Evolutionary conservation across 2,113 vertebrate genomes (phyloP), one percentile per base, ranked within the genome.

Genomic region (Sprattus sprattus): DNA sequence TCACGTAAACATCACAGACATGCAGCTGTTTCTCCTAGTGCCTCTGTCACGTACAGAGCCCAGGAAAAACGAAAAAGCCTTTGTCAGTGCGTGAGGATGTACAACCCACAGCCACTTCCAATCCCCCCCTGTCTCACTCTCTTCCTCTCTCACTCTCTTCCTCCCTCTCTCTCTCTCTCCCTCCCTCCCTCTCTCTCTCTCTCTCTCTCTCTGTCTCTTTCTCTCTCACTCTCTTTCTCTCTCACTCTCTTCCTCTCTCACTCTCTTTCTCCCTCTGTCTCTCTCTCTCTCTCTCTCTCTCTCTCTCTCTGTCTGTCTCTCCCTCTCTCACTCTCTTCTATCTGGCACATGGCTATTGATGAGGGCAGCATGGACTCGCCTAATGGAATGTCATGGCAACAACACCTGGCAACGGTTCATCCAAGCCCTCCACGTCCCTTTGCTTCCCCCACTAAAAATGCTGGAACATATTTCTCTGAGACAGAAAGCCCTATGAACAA

Each of bases 401-500:
- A 94, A 95, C 97, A 97, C 95, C 95, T 95, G 95, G 93, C 93
- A 94, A 92, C 92, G 93, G 95, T 94, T 95, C 92, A 93, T 92
- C 92, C 92, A 91, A 92, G 90, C 93, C 92, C 92, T 89, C 89
- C 85, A 83, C 18, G 80, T 94, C 94, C 94, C 93, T 93, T 86
- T 93, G 94, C 92, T 93, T 94, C 94, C 94, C 92, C 92, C 94
- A 95, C 95, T 93, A 92, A 96, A 95, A 90, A 96, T 87, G 81
- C 96, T 98, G 96, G 96, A 97, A 97, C 94, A 93, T 95, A 95
- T 97, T 97, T 97, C 95, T 95, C 93, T 96, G 96, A 98, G 97
- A 97, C 94, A 96, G 96, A 97, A 97, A 97, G 97, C 95, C 96
- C 96, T 96, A 96, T 97, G 97, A 97, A 97, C 96, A 97, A 98